Base-by-base conservation (phyloP, 2,113 vertebrate species). In the Dipodomys spectabilis region DNA sequence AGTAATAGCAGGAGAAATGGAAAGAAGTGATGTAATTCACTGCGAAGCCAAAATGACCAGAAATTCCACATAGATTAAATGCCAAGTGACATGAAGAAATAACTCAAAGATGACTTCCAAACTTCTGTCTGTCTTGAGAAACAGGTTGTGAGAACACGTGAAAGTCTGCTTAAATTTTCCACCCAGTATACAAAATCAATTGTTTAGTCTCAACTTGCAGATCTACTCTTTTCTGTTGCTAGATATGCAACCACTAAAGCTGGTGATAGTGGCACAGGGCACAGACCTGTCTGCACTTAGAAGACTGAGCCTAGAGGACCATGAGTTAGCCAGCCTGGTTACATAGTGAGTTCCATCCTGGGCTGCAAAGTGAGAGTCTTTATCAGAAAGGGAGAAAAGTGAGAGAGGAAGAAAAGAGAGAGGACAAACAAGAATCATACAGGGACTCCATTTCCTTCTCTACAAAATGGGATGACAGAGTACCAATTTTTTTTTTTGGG, bases 191-290 rank as follows among this genome's bases (percentile, higher is more conserved):
- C 23, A 82, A 49, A 65, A 65, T 62, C 27, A 44, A 45, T 16
- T 91, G 13, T 45, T 80, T 83, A 15, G 80, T 72, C 84, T 93
- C 74, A 82, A 82, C 92, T 82, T 94, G 35, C n/a, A 88, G 13
- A 32, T 88, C 65, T 60, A 62, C 27, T 49, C 9, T 62, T 83
- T 73, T 69, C 44, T 44, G 7, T 53, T 88, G 35, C 20, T 69
- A 92, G 74, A 67, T 5, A 60, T 16, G 49, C 22, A n/a, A 60
- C 11, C n/a, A 5, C 53, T 8, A 35, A 80, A 62, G n/a, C 6
- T n/a, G 60, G 20, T 5, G 9, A 57, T 57, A 57, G 53, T 57
- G 53, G 53, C 53, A 57, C 15, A 57, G 53, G 15, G 53, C 53
- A 57, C 53, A 57, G 53, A 18, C 15, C 53, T 57, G 53, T 57